These are phyloP conservation scores for Lepisosteus oculatus DNA, from an alignment of 2,113 vertebrate genomes.

Conservation along the genomic window DNA sequence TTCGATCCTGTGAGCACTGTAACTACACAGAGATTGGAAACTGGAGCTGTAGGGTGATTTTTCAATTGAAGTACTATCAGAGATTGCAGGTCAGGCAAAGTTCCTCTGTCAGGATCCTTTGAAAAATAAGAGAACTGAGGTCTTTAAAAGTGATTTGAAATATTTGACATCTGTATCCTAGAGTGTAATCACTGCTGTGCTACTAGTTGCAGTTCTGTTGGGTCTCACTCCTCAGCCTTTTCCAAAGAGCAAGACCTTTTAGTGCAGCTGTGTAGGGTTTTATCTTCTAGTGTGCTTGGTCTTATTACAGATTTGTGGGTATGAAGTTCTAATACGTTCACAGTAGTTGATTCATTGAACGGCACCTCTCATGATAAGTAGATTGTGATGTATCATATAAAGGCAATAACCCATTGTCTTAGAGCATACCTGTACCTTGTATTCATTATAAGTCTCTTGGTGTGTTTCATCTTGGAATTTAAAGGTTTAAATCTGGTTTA, in stretches of 20 bases:
- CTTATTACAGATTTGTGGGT: too few species aligned
- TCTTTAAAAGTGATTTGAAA: conserved; percentile 15
- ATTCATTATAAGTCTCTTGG: too few species aligned
- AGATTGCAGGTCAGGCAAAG: conserved; percentile 39
- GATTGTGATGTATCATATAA: too few species aligned
- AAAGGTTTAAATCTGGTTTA: too few species aligned
- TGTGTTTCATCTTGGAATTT: too few species aligned
- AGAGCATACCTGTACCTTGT: too few species aligned
- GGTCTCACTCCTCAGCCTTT: neutral
- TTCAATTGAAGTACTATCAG: conserved; percentile 31
- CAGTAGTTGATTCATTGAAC: too few species aligned
- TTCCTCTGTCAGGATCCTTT: conserved; percentile 18
- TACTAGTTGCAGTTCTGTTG: neutral
- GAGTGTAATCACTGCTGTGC: neutral
- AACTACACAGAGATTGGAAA: conserved; percentile 51
- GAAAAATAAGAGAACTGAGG: neutral
- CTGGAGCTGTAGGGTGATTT: conserved; percentile 46
- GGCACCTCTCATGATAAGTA: too few species aligned
- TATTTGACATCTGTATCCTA: conserved; percentile 8
- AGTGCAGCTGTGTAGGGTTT: too few species aligned
- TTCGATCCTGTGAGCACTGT: conserved; percentile 61
- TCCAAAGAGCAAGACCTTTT: neutral
- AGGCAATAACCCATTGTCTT: too few species aligned
- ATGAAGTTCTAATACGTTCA: too few species aligned
- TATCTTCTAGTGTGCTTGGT: too few species aligned